Evolutionary conservation across 2,888 invertebrate genomes (phyloP), one percentile per base, ranked within the genome.

Genomic region (Catotricha subobsoleta): DNA sequence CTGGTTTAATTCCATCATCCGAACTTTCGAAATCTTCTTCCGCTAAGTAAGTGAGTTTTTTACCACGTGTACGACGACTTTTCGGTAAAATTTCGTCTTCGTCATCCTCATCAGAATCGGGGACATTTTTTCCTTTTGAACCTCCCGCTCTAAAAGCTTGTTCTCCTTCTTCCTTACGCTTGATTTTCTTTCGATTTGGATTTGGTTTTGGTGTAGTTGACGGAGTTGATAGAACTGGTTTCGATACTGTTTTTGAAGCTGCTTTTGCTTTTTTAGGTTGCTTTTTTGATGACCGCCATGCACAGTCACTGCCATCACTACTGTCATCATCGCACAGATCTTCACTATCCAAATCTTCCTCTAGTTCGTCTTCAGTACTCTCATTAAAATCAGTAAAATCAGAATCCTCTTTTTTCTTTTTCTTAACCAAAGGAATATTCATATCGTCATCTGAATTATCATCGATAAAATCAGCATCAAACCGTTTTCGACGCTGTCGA

Each of bases 111-210:
- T 67, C 68, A 33, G 65, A 68, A 41, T 67, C 69, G 9, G 68
- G 65, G 10, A 68, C 65, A 10, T 53, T 50, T 4, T 51, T 73
- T 60, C 83, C 86, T 3, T 80, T 75, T 52, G 84, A 84, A 56
- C 78, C 76, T 45, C 80, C 78, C 59, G 77, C 64, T 37, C 60
- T 64, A 48, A 64, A 66, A 36, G 62, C 54, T 48, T 62, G 64
- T 7, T 54, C 54, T 42, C 57, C 53, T 39, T 59, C 58, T 35
- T 57, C 59, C 31, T 43, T 48, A n/a, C 9, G n/a, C n/a, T n/a
- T n/a, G n/a, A n/a, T n/a, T n/a, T n/a, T n/a, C n/a, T n/a, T n/a
- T n/a, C n/a, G n/a, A n/a, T n/a, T n/a, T n/a, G n/a, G n/a, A n/a
- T n/a, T n/a, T n/a, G n/a, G n/a, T 42, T 43, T 38, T 3, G 39